Percentiles rank a stretch among this genome's conserved stretches.
Conservation (phyloP, 2,113 vertebrate species). For the Pungitius pungitius region DNA sequence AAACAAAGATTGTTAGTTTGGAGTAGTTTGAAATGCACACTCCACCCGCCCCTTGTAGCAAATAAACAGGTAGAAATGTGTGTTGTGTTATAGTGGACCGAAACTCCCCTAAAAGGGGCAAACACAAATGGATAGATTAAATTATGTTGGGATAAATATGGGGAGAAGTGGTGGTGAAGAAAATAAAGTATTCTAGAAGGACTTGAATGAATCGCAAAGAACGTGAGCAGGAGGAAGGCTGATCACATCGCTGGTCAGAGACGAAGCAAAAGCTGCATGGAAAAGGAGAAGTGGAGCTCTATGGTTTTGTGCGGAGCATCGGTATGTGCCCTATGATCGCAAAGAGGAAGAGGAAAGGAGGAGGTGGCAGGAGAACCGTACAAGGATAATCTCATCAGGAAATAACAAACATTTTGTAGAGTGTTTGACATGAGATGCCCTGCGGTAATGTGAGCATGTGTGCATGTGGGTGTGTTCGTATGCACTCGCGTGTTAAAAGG, state of each 20-base stretch:
- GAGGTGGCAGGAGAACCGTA: constrained; percentile 15
- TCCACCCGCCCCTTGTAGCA: neutral
- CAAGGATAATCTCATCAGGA: constrained; percentile 40
- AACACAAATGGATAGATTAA: neutral
- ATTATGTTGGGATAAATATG: constrained; percentile 2
- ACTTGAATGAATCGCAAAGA: constrained; percentile 5
- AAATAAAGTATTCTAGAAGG: neutral
- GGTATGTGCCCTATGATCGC: constrained; percentile 17
- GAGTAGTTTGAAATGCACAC: neutral
- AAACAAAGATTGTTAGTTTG: neutral
- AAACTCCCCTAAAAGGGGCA: neutral
- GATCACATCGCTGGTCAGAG: neutral
- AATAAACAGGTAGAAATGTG: constrained; percentile 3
- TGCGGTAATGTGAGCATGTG: neutral
- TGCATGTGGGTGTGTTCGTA: neutral
- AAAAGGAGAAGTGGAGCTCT: neutral
- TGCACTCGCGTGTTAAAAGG: constrained; percentile 17
- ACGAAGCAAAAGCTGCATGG: neutral
- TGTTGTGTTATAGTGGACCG: constrained; percentile 14
- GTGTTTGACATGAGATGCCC: constrained; percentile 3
- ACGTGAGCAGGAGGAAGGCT: neutral
- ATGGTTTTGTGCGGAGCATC: neutral
- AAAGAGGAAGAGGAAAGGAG: constrained; percentile 62
- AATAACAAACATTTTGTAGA: constrained; percentile 19
- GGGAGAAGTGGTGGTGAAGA: neutral